These are phyloP conservation scores for Thamnophis sirtalis DNA, from an alignment of 2,113 vertebrate genomes.

Conservation along the genomic window DNA sequence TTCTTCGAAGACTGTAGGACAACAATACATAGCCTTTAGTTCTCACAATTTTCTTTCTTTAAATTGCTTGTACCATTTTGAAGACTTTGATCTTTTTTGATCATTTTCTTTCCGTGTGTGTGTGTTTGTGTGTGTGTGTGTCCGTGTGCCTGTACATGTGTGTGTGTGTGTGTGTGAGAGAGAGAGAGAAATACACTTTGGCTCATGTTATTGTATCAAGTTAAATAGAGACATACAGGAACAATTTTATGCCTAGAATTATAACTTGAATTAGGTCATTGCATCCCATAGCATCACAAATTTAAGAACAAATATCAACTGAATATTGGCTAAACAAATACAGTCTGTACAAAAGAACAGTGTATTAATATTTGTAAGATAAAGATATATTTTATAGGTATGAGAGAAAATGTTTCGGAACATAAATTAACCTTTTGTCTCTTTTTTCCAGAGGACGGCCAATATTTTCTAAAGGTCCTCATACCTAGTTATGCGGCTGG, in stretches of 20 bases:
- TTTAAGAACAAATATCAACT: slow-evolving; percentile 40
- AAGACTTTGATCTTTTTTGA: slow-evolving; percentile 59
- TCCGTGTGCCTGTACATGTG: too few species aligned
- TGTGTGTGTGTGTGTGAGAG: too few species aligned
- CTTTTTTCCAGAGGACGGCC: slow-evolving; percentile 84
- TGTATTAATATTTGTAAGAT: slow-evolving; percentile 27
- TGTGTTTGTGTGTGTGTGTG: slow-evolving; percentile 6
- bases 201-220: slow-evolving; percentile 50
- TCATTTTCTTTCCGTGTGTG: slow-evolving; percentile 32
- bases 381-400: slow-evolving; percentile 44
- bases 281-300: slow-evolving; percentile 38
- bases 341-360: background rate
- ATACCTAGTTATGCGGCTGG: slow-evolving; percentile 90
- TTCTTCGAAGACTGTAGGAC: slow-evolving; percentile 63
- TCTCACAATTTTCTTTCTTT: slow-evolving; percentile 54
- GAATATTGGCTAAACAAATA: background rate
- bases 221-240: slow-evolving; percentile 43
- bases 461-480: slow-evolving; percentile 90
- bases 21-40: slow-evolving; percentile 58
- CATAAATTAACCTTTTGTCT: slow-evolving; percentile 68
- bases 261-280: slow-evolving; percentile 58
- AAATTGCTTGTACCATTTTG: slow-evolving; percentile 51
- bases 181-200: slow-evolving; percentile 30
- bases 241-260: slow-evolving; percentile 50
- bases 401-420: slow-evolving; percentile 42